Evolutionary conservation across 2,888 invertebrate species (phyloP), one percentile per base, ranked within the genome.

Genomic region (Andrena marginata): DNA sequence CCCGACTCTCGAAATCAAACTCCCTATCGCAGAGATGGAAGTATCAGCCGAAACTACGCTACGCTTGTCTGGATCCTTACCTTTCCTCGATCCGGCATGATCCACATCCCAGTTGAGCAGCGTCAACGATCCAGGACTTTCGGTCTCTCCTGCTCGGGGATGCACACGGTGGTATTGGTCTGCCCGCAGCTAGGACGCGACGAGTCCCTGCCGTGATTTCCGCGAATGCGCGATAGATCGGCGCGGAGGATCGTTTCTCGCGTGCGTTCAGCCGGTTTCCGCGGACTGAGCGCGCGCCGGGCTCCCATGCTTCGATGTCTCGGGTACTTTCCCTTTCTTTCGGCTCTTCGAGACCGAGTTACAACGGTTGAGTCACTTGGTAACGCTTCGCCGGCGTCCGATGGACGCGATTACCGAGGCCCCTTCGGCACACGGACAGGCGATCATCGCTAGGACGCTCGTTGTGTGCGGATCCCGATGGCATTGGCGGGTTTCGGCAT

Each of bases 321-420:
- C 85, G 73, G 65, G 74, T 68, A 90, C 91, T 91, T 91, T 91
- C 91, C 91, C 91, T 91, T 91, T 91, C 91, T 91, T 91, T 90
- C 87, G 82, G 82, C 79, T 82, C 86, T 85, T 85, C 82, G 65
- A 72, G 63, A 75, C 76, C 74, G 56, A 62, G 62, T 84, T 73
- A 70, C 85, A 73, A 31, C 68, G 60, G 78, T 84, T 79, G 85
- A 87, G 83, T 85, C 87, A 84, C 82, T 77, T 63, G 77, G 77
- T 69, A 79, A 73, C 62, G 67, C 62, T 71, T 56, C 80, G 71
- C 13, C 78, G 64, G n/a, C 69, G 26, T 48, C 49, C 31, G 70
- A 80, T 65, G 60, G 8, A 48, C 64, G 20, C 48, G 70, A 65
- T 54, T 63, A 13, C 54, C 48, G 13, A 35, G 69, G 42, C 60